Evolutionary conservation across 2,797 vertebrate species (phyloP).

Genomic region (Poecilia picta): DNA sequence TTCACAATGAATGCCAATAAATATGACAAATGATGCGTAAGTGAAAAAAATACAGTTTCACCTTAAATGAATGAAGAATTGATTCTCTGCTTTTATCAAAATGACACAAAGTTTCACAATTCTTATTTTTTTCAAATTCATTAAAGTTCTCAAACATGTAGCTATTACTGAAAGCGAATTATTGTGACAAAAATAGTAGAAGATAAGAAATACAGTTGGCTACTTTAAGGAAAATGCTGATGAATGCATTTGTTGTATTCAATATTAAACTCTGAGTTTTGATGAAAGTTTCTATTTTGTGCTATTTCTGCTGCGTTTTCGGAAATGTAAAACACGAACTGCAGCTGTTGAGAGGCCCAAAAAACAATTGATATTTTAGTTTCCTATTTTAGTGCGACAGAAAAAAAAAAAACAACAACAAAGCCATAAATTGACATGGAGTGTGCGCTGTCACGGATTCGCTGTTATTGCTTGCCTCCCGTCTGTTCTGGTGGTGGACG

Average conservation of each 20-base stretch:
- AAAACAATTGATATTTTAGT: not conserved
- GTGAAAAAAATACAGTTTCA: conserved; percentile 17
- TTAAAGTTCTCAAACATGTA: not conserved
- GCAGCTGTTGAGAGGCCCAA: no score
- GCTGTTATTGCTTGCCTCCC: conserved; percentile 28
- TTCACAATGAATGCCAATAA: not conserved
- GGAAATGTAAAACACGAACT: no score
- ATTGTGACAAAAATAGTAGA: not conserved
- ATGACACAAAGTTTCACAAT: not conserved
- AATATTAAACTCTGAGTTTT: not conserved
- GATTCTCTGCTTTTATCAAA: not conserved
- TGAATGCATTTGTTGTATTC: not conserved
- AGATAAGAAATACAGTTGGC: not conserved
- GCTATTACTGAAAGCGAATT: not conserved
- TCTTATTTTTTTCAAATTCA: not conserved
- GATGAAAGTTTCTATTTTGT: not conserved
- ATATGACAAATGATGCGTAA: not conserved
- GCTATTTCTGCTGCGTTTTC: not conserved
- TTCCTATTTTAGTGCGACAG: not conserved
- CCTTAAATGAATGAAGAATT: conserved; percentile 14
- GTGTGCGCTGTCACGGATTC: not conserved
- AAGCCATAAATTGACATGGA: not conserved
- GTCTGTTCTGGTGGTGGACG: conserved; percentile 64
- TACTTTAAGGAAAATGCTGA: not conserved
- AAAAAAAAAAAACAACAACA: not conserved